Evolutionary conservation across 1,140 invertebrate genomes (phyloP).

Genomic region (Diabrotica virgifera): DNA sequence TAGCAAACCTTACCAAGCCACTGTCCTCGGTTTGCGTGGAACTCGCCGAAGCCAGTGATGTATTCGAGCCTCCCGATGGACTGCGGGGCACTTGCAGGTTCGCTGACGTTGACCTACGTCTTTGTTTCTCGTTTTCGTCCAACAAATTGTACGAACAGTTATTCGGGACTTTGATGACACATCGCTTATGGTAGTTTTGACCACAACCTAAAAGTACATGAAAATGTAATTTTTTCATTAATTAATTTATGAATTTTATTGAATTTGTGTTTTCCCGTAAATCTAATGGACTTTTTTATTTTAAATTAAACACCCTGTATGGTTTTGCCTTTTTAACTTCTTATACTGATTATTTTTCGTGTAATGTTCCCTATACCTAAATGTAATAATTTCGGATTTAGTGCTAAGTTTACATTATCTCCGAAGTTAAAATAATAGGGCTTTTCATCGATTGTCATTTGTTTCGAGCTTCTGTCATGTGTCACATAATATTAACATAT

Average conservation of each 20-base stretch:
- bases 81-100: slow-evolving; percentile 65
- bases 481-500: no score
- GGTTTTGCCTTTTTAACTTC: no score
- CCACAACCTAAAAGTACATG: slow-evolving; percentile 76
- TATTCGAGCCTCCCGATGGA: slow-evolving; percentile 55
- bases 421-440: no score
- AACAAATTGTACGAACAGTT: slow-evolving; percentile 73
- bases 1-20: slow-evolving; percentile 49
- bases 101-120: slow-evolving; percentile 51
- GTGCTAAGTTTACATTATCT: no score
- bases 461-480: no score
- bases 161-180: slow-evolving; percentile 97
- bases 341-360: no score
- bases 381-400: no score
- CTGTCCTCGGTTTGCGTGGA: slow-evolving; percentile 52
- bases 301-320: no score
- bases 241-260: slow-evolving; percentile 2
- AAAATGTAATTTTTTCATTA: not conserved
- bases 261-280: no score
- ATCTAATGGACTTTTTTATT: no score
- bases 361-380: no score
- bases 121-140: slow-evolving; percentile 52
- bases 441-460: no score
- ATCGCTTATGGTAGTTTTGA: slow-evolving; percentile 97
- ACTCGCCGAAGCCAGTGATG: slow-evolving; percentile 41